phyloP scores from a whole-genome alignment of 2,797 vertebrate species.

The Heteromormyrus szaboi region DNA sequence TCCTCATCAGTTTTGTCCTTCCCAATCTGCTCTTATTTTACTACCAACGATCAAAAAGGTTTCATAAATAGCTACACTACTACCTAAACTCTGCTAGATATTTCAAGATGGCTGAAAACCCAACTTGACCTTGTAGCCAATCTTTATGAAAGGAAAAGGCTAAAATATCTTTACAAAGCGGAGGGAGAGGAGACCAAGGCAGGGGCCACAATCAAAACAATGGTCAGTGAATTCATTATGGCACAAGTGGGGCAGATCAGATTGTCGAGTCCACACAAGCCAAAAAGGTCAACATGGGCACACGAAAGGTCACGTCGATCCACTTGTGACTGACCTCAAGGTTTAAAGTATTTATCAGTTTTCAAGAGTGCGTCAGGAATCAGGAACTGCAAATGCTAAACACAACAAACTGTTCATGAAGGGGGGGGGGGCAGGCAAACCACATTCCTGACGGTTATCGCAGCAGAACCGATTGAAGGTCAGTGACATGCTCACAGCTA shows the following conservation, averaged over 20 bases:
- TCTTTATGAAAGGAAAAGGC: neutral
- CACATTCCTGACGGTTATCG: neutral
- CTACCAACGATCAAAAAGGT: neutral
- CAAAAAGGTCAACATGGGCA: neutral
- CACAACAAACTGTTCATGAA: neutral
- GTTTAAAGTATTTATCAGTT: neutral
- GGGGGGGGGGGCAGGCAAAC: neutral
- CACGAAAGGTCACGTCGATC: neutral
- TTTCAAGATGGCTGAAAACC: neutral
- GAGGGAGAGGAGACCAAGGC: neutral
- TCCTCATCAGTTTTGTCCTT: neutral
- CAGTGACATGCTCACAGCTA: neutral
- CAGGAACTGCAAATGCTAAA: neutral
- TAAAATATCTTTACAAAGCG: neutral
- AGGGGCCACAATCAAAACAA: neutral
- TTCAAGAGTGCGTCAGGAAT: neutral
- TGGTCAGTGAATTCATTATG: neutral
- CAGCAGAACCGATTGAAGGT: neutral
- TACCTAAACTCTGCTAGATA: neutral
- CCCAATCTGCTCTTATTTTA: neutral
- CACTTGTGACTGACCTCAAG: neutral
- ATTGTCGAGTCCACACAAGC: neutral
- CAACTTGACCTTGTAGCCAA: neutral
- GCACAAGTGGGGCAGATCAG: neutral
- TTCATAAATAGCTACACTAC: neutral